Conservation (phyloP, 2,888 invertebrate genomes). For the Coecobrya sp. region DNA sequence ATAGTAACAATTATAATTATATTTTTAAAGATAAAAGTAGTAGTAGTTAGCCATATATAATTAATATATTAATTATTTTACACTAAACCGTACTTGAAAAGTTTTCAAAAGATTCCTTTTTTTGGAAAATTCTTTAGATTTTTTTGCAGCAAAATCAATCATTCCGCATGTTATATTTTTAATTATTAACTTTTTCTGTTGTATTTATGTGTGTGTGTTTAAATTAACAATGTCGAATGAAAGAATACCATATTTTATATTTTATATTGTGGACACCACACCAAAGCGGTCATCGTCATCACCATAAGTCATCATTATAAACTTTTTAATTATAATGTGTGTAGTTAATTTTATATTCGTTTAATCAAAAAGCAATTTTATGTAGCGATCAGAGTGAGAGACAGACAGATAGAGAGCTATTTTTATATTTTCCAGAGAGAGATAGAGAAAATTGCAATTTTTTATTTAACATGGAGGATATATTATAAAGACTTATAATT, state of each 20-base stretch:
- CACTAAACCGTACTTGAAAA: not conserved
- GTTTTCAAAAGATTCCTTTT: not conserved
- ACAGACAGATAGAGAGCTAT: too few relatives aligned
- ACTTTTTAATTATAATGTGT: too few relatives aligned
- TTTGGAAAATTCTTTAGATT: constrained; percentile 7
- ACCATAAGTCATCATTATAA: too few relatives aligned
- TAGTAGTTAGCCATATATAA: not conserved
- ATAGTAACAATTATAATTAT: not conserved
- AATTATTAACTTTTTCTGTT: not conserved
- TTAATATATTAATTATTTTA: not conserved
- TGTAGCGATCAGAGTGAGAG: too few relatives aligned
- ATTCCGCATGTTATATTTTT: not conserved
- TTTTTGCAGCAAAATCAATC: constrained; percentile 42
- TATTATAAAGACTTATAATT: not conserved
- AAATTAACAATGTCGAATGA: constrained; percentile 38
- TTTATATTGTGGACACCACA: too few relatives aligned
- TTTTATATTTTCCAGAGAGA: too few relatives aligned
- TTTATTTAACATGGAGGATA: not conserved
- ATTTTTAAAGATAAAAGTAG: not conserved
- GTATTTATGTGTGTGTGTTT: too few relatives aligned
- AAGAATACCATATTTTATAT: constrained; percentile 56
- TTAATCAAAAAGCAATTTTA: too few relatives aligned
- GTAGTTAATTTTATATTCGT: too few relatives aligned
- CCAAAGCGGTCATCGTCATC: too few relatives aligned
- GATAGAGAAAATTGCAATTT: not conserved